A percentile compares a stretch with the other conserved stretches of the same genome.
Evolutionary conservation across 2,888 invertebrate genomes (phyloP).

Genomic region (Malthinus flaveolus): DNA sequence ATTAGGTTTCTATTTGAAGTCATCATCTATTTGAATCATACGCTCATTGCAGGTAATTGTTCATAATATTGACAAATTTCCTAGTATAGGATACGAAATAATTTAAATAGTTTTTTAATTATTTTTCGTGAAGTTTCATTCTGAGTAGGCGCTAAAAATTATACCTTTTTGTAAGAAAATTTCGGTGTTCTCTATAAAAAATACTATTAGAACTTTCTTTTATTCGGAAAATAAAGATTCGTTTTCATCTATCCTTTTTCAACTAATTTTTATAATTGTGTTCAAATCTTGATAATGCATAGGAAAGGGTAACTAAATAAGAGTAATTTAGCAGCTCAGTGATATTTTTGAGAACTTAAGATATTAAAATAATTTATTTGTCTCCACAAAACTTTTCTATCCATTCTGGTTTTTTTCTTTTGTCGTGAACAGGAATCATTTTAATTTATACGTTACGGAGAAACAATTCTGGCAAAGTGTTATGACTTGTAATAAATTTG

Average conservation of each 20-base stretch:
- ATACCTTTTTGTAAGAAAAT: background rate
- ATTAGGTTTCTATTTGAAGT: background rate
- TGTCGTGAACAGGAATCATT: constrained; percentile 8
- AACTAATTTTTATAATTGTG: constrained; percentile 1
- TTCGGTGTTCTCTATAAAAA: background rate
- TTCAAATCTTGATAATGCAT: background rate
- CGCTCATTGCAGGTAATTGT: background rate
- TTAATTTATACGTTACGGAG: constrained; percentile 6
- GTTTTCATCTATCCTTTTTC: background rate
- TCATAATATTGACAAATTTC: background rate
- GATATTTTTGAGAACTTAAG: constrained; percentile 26
- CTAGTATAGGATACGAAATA: too few relatives aligned
- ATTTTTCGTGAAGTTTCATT: background rate
- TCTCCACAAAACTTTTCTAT: constrained; percentile 19
- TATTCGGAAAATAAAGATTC: background rate
- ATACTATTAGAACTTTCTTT: background rate
- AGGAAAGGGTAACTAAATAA: constrained; percentile 1
- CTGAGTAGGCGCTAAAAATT: background rate
- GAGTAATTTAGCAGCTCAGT: constrained; percentile 26
- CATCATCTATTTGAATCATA: too few relatives aligned
- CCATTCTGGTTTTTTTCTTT: constrained; percentile 8
- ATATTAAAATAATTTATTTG: constrained; percentile 33
- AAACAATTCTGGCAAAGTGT: background rate
- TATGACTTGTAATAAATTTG: background rate
- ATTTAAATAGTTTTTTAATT: background rate